These are phyloP conservation scores for Channa argus DNA, from an alignment of 2,113 vertebrate species.

Conservation along the genomic window DNA sequence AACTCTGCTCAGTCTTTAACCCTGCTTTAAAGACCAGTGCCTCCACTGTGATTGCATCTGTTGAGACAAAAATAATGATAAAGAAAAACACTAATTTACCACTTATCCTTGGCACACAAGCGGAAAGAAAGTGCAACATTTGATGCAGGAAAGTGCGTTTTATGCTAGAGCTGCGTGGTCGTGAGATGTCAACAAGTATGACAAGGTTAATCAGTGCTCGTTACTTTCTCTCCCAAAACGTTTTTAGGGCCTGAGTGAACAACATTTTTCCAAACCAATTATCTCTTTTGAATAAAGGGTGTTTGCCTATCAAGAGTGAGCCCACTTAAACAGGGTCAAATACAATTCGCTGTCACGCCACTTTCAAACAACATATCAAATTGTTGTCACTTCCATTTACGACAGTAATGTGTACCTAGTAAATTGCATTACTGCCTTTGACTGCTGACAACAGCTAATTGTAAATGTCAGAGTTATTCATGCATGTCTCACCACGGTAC, in stretches of 20 bases:
- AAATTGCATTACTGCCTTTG: conserved; percentile 76
- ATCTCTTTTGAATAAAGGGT: conserved; percentile 74
- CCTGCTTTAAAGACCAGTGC: conserved; percentile 10
- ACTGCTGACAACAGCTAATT: conserved; percentile 81
- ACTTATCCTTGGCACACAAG: conserved; percentile 41
- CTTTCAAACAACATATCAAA: conserved; percentile 79
- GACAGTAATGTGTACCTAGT: conserved; percentile 75
- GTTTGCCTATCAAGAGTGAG: conserved; percentile 59
- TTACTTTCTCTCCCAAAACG: conserved; percentile 45
- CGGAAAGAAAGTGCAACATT: neutral
- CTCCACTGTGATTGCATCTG: conserved; percentile 42
- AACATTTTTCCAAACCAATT: conserved; percentile 73
- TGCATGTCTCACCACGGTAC: conserved; percentile 37
- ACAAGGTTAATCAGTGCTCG: conserved; percentile 69
- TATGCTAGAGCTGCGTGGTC: conserved; percentile 38
- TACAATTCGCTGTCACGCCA: conserved; percentile 67
- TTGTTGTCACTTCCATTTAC: conserved; percentile 77
- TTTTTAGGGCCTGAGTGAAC: conserved; percentile 27
- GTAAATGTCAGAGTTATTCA: conserved; percentile 78
- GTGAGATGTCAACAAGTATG: conserved; percentile 62
- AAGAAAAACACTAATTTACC: conserved; percentile 64
- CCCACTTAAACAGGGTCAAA: conserved; percentile 74
- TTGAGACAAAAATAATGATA: conserved; percentile 42
- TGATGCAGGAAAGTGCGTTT: neutral
- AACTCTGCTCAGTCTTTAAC: conserved; percentile 10